Evolutionary conservation across 2,797 vertebrate species (phyloP).

Genomic region (Tragopan temminckii): DNA sequence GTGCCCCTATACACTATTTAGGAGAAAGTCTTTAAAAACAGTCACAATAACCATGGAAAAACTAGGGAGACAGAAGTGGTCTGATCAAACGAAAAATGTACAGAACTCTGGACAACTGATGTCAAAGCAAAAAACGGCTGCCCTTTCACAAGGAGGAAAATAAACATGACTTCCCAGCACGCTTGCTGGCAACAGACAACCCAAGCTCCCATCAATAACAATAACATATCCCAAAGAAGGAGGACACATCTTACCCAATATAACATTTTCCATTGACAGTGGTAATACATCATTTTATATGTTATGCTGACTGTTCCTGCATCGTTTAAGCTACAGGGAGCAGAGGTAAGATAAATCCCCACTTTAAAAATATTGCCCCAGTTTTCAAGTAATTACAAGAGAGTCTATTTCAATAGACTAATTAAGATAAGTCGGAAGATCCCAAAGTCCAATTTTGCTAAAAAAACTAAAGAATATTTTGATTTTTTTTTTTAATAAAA

Average conservation of each 20-base stretch:
- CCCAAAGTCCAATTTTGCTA: neutral
- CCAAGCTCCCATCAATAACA: constrained; percentile 14
- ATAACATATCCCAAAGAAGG: neutral
- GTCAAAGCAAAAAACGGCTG: neutral
- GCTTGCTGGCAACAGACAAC: neutral
- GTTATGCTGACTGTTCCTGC: neutral
- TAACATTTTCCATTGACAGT: constrained; percentile 29
- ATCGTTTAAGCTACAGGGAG: neutral
- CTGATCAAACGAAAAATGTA: neutral
- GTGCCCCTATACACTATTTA: neutral
- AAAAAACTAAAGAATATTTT: neutral
- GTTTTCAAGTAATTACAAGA: neutral
- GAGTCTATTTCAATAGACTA: neutral
- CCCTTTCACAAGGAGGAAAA: neutral
- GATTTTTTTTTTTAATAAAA: neutral
- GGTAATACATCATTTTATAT: constrained; percentile 20
- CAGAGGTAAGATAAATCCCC: neutral
- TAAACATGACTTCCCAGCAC: neutral
- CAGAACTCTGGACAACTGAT: neutral
- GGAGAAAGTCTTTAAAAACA: neutral
- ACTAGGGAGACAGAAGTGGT: neutral
- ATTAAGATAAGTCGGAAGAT: neutral
- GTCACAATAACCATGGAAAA: neutral
- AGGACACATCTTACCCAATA: constrained; percentile 3
- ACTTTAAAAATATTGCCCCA: neutral